Percentiles rank a stretch among this genome's conserved stretches.
Conservation (phyloP, 2,888 invertebrate genomes). For the Phymatocera aterrima region DNA sequence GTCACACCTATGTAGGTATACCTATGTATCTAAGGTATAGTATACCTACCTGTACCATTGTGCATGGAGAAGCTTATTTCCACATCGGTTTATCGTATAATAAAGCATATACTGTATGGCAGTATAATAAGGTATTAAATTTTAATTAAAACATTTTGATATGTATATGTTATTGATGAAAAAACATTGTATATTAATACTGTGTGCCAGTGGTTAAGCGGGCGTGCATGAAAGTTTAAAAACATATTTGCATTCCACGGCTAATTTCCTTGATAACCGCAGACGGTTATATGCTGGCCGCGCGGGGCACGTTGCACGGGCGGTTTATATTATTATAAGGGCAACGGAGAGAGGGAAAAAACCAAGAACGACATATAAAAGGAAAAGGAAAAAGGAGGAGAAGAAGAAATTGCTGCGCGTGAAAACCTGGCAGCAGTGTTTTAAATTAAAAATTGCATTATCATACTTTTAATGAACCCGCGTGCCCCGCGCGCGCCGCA, state of each 20-base stretch:
- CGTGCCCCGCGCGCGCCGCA: not conserved
- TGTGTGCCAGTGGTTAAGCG: not conserved
- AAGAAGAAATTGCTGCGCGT: constrained; percentile 6
- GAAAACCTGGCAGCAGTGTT: constrained; percentile 20
- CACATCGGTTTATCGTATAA: too few relatives aligned
- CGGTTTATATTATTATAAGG: not conserved
- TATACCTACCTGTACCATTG: not conserved
- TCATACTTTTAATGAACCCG: constrained; percentile 45
- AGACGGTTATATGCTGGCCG: not conserved
- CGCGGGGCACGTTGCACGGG: not conserved
- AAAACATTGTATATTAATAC: not conserved
- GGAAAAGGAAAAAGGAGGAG: constrained; percentile 12
- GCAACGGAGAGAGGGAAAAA: not conserved
- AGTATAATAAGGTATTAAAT: constrained; percentile 3
- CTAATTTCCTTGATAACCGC: constrained; percentile 66
- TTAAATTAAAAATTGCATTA: constrained; percentile 55
- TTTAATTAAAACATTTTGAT: constrained; percentile 27
- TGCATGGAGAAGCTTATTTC: not conserved
- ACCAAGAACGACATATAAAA: not conserved
- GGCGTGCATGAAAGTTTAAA: too few relatives aligned
- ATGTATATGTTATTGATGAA: not conserved
- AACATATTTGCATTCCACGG: constrained; percentile 63
- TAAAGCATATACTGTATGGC: not conserved
- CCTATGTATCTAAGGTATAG: not conserved
- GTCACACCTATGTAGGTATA: not conserved